phyloP scores from a whole-genome alignment of 2,113 vertebrate genomes.

The Trachemys scripta region DNA sequence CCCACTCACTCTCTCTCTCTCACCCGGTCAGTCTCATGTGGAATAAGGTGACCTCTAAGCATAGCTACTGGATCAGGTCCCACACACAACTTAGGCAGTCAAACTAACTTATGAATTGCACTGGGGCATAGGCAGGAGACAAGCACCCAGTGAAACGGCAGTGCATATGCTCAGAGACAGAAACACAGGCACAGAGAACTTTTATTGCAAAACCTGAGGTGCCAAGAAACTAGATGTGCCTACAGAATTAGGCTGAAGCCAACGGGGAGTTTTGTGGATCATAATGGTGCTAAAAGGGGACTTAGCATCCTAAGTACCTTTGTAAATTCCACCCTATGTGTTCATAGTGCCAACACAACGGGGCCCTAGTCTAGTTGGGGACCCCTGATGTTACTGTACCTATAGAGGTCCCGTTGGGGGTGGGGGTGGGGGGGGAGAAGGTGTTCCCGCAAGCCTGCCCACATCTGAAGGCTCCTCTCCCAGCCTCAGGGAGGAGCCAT shows the following conservation, averaged over 20 bases:
- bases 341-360: neutral
- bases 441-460: too few species aligned
- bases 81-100: neutral
- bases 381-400: neutral
- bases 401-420: too few species aligned
- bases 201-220: neutral
- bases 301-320: neutral
- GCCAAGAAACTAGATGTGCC: neutral
- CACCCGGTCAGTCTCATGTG: neutral
- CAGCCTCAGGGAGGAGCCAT: too few species aligned
- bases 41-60: neutral
- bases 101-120: neutral
- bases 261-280: neutral
- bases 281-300: neutral
- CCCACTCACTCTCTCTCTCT: neutral
- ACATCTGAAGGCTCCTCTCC: too few species aligned
- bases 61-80: neutral
- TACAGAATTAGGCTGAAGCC: neutral
- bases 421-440: accelerated
- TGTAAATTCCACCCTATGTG: neutral
- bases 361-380: neutral
- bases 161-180: neutral
- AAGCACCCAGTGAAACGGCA: neutral
- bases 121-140: neutral
- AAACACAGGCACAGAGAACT: neutral